Evolutionary conservation across 2,888 invertebrate species (phyloP), one percentile per base, ranked within the genome.

Genomic region (Scelioninae gen. 2): DNA sequence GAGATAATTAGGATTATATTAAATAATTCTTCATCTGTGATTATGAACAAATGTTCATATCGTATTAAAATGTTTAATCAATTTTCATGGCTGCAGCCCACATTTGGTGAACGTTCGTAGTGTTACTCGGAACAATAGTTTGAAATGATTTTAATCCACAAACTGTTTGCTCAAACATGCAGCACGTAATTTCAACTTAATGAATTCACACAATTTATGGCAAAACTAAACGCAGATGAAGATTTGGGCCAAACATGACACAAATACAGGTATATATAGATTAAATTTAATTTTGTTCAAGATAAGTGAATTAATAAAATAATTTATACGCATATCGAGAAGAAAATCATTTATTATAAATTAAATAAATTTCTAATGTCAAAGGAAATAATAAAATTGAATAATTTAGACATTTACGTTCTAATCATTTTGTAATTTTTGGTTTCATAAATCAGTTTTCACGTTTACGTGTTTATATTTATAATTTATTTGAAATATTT

Each of bases 151-250:
- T 64, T 64, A 70, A 63, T 57, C 55, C 43, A 25, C 64, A 71
- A 71, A 71, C 48, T 50, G 50, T 64, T 70, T 50, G 63, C 50
- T 45, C 45, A 52, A 64, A 71, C 64, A 71, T 45, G 58, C 35
- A 52, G 57, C 45, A 45, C 57, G 45, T 57, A 63, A 71, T 64
- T 57, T 58, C 52, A 28, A 43, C 58, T 64, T 45, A 71, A 57
- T 64, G 63, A 64, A 64, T 71, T 63, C 58, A 64, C 58, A 64
- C 58, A 71, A 64, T 71, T 71, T 71, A 58, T 45, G 58, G 64
- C 64, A 64, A 71, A 64, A 64, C 64, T 71, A 71, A 58, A 69
- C 15, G 45, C 37, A 28, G 53, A 52, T 53, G 58, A 69, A 60
- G 52, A 52, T 68, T 52, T 68, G 58, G 45, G 50, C 11, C 43